phyloP scores from a whole-genome alignment of 2,797 vertebrate genomes.

The Argentina silus region DNA sequence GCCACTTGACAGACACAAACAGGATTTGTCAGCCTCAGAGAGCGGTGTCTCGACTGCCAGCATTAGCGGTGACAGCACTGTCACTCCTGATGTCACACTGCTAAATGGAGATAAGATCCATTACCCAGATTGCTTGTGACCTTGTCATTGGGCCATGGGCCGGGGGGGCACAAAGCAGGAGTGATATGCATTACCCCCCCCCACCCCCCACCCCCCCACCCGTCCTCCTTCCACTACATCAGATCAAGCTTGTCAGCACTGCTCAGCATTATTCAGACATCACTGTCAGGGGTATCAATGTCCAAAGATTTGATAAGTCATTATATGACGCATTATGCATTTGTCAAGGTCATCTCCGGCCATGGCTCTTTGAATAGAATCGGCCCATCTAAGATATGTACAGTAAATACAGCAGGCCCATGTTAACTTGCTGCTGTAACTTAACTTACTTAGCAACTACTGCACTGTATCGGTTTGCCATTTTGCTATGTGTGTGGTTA shows the following conservation, averaged over 20 bases:
- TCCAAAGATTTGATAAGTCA: background rate
- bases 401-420: background rate
- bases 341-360: background rate
- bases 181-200: conserved; percentile 23
- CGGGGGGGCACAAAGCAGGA: conserved; percentile 28
- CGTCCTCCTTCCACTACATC: background rate
- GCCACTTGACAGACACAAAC: conserved; percentile 60
- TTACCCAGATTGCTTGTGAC: conserved; percentile 69
- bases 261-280: background rate
- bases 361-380: background rate
- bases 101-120: conserved; percentile 71
- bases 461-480: too few relatives aligned
- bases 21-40: conserved; percentile 64
- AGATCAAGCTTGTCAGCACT: background rate
- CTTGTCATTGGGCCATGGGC: conserved; percentile 48
- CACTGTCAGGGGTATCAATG: background rate
- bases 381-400: background rate
- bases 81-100: conserved; percentile 60
- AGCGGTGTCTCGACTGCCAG: conserved; percentile 57
- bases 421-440: background rate
- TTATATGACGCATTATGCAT: background rate
- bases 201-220: background rate
- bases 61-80: conserved; percentile 66
- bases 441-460: too few relatives aligned
- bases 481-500: too few relatives aligned